Evolutionary conservation across 2,888 invertebrate genomes (phyloP).

Genomic region (Nebria brevicollis): DNA sequence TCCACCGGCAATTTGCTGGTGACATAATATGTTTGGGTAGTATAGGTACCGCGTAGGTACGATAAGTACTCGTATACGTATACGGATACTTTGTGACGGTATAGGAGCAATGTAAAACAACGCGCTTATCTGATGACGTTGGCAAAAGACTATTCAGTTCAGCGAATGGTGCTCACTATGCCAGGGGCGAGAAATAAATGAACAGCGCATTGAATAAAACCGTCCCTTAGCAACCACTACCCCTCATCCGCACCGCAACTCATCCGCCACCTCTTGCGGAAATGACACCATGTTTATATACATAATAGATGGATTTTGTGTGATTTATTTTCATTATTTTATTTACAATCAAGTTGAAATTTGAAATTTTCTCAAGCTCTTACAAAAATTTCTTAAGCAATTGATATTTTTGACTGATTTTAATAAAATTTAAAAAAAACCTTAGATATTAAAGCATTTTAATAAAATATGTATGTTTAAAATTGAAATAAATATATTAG

Average conservation of each 20-base stretch:
- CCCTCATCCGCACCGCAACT: neutral
- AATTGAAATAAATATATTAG: too few relatives aligned
- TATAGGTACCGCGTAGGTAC: neutral
- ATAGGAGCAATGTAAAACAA: neutral
- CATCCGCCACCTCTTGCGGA: neutral
- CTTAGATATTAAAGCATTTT: too few relatives aligned
- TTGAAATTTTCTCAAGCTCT: too few relatives aligned
- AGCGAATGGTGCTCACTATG: slow-evolving; percentile 31
- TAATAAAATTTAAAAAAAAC: too few relatives aligned
- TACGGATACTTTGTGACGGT: neutral
- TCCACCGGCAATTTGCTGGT: neutral
- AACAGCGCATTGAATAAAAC: slow-evolving; percentile 57
- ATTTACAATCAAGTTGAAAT: too few relatives aligned
- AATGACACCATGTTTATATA: neutral
- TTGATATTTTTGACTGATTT: too few relatives aligned
- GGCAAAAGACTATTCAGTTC: slow-evolving; percentile 8
- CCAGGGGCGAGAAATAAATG: slow-evolving; percentile 55
- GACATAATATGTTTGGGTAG: neutral
- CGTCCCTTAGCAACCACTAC: slow-evolving; percentile 56
- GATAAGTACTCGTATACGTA: neutral
- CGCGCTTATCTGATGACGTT: slow-evolving; percentile 32
- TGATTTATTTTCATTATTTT: too few relatives aligned
- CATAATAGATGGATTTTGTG: too few relatives aligned
- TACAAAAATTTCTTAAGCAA: too few relatives aligned
- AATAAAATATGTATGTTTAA: too few relatives aligned